Percentiles rank a stretch among this genome's conserved stretches.
Conservation (phyloP, 2,888 invertebrate species). For the Lasioglossum vierecki region DNA sequence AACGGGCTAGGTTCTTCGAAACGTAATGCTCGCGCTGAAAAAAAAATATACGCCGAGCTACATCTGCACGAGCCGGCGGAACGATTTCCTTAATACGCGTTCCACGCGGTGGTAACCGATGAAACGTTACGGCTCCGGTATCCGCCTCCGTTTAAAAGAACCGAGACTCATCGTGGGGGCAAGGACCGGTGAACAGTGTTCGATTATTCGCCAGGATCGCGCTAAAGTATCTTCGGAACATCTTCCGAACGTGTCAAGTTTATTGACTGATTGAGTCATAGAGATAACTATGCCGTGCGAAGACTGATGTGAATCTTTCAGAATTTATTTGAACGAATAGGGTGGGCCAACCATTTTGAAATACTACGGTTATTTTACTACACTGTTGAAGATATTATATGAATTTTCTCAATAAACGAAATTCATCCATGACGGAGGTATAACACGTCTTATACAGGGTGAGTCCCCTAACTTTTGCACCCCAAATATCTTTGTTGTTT, state of each 20-base stretch:
- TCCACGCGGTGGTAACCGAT: conserved; percentile 1
- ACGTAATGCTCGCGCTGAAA: neutral
- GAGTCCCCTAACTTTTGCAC: too few relatives aligned
- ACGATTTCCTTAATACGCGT: conserved; percentile 1
- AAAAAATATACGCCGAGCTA: neutral
- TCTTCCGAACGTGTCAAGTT: neutral
- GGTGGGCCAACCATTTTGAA: neutral
- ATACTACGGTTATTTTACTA: neutral
- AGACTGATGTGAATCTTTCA: neutral
- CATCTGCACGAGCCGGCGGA: neutral
- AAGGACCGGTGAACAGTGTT: neutral
- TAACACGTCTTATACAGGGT: too few relatives aligned
- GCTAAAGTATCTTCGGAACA: neutral
- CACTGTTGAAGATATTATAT: neutral
- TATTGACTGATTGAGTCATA: neutral
- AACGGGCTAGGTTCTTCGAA: neutral
- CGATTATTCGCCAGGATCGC: neutral
- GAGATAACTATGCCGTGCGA: neutral
- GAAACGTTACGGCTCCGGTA: neutral
- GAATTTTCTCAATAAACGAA: neutral
- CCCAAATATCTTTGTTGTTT: too few relatives aligned
- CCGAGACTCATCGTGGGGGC: neutral
- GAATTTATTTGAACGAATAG: neutral
- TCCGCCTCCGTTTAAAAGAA: neutral
- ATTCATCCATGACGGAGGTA: neutral